These are phyloP conservation scores for Neocrepidodera transversa DNA, from an alignment of 2,888 invertebrate species.

Conservation along the genomic window DNA sequence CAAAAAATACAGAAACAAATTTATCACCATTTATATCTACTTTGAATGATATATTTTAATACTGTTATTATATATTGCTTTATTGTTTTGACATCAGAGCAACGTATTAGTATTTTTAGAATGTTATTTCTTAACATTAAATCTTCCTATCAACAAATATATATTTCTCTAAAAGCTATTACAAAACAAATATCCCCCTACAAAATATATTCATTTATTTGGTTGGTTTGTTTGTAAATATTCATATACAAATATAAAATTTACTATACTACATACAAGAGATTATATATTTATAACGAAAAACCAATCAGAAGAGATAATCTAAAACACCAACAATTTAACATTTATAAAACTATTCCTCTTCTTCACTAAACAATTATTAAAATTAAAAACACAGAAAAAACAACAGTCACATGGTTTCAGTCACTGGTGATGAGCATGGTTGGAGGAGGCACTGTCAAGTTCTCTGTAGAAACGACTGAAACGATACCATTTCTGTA, in stretches of 20 bases:
- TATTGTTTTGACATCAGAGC: too few relatives aligned
- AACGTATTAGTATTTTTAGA: too few relatives aligned
- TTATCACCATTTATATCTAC: slow-evolving; percentile 6
- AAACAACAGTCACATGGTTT: slow-evolving; percentile 35
- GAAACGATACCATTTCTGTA: background rate
- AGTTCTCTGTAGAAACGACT: slow-evolving; percentile 6
- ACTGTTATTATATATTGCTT: slow-evolving; percentile 11
- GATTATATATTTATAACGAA: slow-evolving; percentile 19
- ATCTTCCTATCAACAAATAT: slow-evolving; percentile 7
- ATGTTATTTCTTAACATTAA: too few relatives aligned
- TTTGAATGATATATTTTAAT: slow-evolving; percentile 6
- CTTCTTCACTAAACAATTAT: slow-evolving; percentile 49
- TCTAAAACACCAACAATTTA: slow-evolving; percentile 30
- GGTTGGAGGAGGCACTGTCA: slow-evolving; percentile 32
- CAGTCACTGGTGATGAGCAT: slow-evolving; percentile 16
- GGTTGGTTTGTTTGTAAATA: slow-evolving; percentile 41
- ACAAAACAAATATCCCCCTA: slow-evolving; percentile 30
- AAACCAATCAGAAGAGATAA: slow-evolving; percentile 10
- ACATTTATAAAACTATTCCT: slow-evolving; percentile 43
- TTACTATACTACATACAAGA: slow-evolving; percentile 45
- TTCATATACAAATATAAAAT: slow-evolving; percentile 55
- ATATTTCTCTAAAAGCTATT: background rate
- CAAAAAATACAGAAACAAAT: slow-evolving; percentile 6
- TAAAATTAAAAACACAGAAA: slow-evolving; percentile 37
- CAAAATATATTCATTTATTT: slow-evolving; percentile 51